Percentiles rank a stretch among this genome's conserved stretches.
Evolutionary conservation across 2,888 invertebrate genomes (phyloP).

Genomic region (Protodeltote pygarga): DNA sequence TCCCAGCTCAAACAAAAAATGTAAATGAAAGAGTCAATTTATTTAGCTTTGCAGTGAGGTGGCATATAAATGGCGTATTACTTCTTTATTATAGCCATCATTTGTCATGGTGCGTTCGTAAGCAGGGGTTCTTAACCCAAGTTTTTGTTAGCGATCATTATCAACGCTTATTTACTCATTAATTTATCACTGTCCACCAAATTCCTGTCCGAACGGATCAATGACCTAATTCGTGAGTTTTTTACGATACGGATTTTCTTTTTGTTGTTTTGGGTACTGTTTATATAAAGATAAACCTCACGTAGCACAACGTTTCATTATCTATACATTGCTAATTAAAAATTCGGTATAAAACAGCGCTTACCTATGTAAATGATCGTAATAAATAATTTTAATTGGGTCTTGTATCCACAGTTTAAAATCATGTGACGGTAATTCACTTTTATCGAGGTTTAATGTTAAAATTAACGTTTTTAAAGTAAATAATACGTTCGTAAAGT

Average conservation of each 20-base stretch:
- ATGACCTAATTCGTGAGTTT: constrained; percentile 56
- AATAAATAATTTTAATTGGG: no score
- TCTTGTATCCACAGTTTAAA: no score
- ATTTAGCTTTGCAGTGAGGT: constrained; percentile 68
- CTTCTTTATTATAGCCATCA: constrained; percentile 69
- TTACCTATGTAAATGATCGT: no score
- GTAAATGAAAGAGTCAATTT: constrained; percentile 67
- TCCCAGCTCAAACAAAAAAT: constrained; percentile 28
- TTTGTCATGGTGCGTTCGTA: constrained; percentile 66
- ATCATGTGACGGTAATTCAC: no score
- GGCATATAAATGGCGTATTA: constrained; percentile 73
- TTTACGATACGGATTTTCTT: constrained; percentile 16
- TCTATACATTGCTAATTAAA: no score
- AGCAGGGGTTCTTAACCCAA: constrained; percentile 52
- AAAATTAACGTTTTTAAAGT: no score
- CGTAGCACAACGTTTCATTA: no score
- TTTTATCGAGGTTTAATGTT: no score
- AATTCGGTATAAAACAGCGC: no score
- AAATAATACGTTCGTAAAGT: constrained; percentile 2
- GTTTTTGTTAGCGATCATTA: constrained; percentile 76
- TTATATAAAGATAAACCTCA: no score
- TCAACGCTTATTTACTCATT: constrained; percentile 80
- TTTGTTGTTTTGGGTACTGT: not conserved
- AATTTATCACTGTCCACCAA: constrained; percentile 80
- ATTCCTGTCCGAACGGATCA: constrained; percentile 64